These are phyloP conservation scores for Cantharis flavilabris DNA, from an alignment of 2,888 invertebrate genomes.

Conservation along the genomic window DNA sequence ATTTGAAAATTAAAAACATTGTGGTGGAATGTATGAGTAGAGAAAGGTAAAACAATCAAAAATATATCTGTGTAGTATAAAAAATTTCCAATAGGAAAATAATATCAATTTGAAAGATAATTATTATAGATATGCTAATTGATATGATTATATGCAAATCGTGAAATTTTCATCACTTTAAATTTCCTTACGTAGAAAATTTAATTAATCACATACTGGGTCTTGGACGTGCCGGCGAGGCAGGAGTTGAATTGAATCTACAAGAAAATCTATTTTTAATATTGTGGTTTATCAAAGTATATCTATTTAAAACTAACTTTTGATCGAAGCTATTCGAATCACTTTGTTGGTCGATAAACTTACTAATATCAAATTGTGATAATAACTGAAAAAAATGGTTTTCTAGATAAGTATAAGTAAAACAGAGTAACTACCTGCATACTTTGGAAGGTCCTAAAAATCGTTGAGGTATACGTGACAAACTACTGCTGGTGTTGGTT, in stretches of 20 bases:
- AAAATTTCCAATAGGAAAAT: neutral
- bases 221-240: conserved; percentile 30
- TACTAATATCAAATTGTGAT: conserved; percentile 50
- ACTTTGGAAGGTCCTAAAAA: conserved; percentile 84
- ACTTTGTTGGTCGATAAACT: conserved; percentile 52
- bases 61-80: neutral
- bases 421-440: conserved; percentile 30
- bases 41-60: neutral
- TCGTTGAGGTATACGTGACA: conserved; percentile 79
- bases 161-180: neutral
- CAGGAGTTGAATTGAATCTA: conserved; percentile 24
- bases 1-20: neutral
- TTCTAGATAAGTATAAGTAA: neutral
- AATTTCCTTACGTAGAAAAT: neutral
- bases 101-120: neutral
- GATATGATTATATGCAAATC: neutral
- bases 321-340: conserved; percentile 37
- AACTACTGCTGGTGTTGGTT: conserved; percentile 67
- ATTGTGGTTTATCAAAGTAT: neutral
- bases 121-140: neutral
- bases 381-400: conserved; percentile 42
- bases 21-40: neutral
- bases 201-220: conserved; percentile 26
- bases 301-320: conserved; percentile 27
- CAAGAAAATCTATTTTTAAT: neutral